phyloP scores from a whole-genome alignment of 2,797 vertebrate species.

The Kryptopterus vitreolus region DNA sequence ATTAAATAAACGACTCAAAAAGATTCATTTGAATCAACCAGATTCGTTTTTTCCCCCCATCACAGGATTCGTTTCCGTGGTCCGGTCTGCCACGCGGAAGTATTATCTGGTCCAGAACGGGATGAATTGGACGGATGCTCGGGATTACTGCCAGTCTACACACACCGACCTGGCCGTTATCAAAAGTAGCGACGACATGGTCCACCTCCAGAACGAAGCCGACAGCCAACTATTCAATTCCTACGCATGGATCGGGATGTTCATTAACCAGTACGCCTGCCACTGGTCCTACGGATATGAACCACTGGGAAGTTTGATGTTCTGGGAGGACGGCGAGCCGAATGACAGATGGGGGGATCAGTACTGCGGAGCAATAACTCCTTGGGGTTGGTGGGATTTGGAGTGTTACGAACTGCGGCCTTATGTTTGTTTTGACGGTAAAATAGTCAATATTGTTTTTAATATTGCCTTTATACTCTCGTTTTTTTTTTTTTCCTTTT shows the following conservation, averaged over 20 bases:
- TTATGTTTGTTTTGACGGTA: neutral
- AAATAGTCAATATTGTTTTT: neutral
- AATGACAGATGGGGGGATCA: neutral
- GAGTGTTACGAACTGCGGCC: fast-evolving
- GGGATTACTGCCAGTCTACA: neutral
- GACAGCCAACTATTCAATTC: neutral
- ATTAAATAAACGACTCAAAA: too few relatives aligned
- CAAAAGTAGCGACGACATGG: neutral
- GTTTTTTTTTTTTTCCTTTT: too few relatives aligned
- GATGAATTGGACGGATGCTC: neutral
- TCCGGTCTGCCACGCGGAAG: neutral
- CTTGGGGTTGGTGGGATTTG: neutral
- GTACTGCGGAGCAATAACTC: neutral
- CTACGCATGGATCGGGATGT: constrained; percentile 6
- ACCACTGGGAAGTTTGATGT: neutral
- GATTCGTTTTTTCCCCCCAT: too few relatives aligned
- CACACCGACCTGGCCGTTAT: constrained; percentile 5
- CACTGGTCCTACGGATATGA: neutral
- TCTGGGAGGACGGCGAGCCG: neutral
- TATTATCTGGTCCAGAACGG: neutral
- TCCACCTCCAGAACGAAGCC: neutral
- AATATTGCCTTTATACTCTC: neutral
- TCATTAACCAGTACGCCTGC: neutral
- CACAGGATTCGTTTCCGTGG: neutral
- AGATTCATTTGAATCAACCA: too few relatives aligned